Base-by-base conservation (phyloP, 2,888 invertebrate species). In the Sesia apiformis region DNA sequence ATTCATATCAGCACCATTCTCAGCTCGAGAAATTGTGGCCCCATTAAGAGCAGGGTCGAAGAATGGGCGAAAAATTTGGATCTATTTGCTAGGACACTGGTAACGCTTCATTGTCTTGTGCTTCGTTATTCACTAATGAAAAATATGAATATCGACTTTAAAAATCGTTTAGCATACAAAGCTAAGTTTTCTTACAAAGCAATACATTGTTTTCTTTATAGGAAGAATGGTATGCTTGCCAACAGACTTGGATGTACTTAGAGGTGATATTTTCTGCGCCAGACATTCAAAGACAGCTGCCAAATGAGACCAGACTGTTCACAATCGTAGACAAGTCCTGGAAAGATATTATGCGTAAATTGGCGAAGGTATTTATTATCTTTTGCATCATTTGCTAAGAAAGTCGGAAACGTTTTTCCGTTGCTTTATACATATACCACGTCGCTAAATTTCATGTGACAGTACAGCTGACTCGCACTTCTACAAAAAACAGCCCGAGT, bases 181-280 rank as follows among this genome's bases (percentile, higher is more conserved):
- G 23, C 23, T 2, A n/a, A 46, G 46, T n/a, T 46, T n/a, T n/a
- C n/a, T 46, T 46, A 8, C 5, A 46, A 4, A 46, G n/a, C 4
- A 43, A 8, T 46, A 8, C 8, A 5, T 0, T n/a, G 7, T 46
- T 8, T 23, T 4, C 23, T 51, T 72, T 69, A 55, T 70, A 95
- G 96, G 97, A 97, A 75, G 95, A 95, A 74, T 98, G 97, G 97
- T 91, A 92, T 65, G 91, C 92, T 57, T 97, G 97, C 67, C 98
- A 98, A 78, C 94, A 94, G 65, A 94, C 95, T n/a, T 98, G 98
- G 98, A 91, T 97, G 46, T 98, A 98, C 74, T 85, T 98, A 67
- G 98, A 98, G 79, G 96, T 97, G 0, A 97, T 98, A 70, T 98
- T 98, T 79, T 94, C 96, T 5, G 97, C 98, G 0, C 96, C 97